Conservation (phyloP, 2,797 vertebrate genomes). For the Muscicapa striata region DNA sequence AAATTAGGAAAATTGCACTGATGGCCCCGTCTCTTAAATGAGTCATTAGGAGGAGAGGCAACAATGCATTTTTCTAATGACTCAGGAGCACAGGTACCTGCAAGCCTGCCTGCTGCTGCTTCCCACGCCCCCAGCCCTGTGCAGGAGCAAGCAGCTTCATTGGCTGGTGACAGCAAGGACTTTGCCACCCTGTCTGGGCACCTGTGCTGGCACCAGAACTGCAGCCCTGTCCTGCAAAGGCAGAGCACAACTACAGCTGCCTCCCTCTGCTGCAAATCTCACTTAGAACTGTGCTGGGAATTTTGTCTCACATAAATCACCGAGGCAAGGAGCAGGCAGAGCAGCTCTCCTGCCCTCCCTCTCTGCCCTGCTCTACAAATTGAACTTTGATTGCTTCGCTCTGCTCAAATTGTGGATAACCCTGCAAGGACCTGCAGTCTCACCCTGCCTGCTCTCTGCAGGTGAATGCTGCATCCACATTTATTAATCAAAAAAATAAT, state of each 20-base stretch:
- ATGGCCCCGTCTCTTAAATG: not conserved
- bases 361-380: not conserved
- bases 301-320: not conserved
- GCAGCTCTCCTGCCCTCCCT: not conserved
- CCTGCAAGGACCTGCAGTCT: not conserved
- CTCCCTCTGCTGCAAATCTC: not conserved
- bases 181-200: not conserved
- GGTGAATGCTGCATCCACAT: not conserved
- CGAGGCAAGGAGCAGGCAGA: not conserved
- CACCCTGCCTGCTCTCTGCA: not conserved
- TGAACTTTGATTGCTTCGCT: not conserved
- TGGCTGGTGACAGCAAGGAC: not conserved
- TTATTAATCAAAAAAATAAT: not conserved
- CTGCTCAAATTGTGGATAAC: fast-evolving
- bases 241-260: not conserved
- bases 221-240: not conserved
- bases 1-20: not conserved
- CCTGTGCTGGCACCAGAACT: not conserved
- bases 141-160: fast-evolving
- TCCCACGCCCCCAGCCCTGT: not conserved
- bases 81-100: not conserved
- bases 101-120: not conserved
- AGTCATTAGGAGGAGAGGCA: not conserved
- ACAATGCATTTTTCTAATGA: not conserved
- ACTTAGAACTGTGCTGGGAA: not conserved